Base-by-base conservation (phyloP, 2,888 invertebrate species). In the Leucozona laternaria region DNA sequence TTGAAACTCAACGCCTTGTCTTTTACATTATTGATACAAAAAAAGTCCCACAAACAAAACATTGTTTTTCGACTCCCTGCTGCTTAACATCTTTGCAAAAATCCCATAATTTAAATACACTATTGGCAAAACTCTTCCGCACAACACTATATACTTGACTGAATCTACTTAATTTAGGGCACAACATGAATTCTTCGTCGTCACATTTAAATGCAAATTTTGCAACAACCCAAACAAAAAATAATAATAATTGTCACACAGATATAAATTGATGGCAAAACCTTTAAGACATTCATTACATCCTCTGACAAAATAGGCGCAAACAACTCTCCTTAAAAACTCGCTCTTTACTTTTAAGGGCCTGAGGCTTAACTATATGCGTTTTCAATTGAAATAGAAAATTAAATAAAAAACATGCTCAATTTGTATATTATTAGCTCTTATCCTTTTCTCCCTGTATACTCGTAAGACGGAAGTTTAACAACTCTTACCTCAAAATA, bases 381-480 rank as follows among this genome's bases (percentile, higher is more conserved):
- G 8, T 37, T 68, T 68, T 48, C 66, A 75, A 75, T 55, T 28
- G 34, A 55, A 58, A 34, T 34, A 2, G n/a, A 31, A 57, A 22
- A 25, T 0, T 20, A 28, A 20, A 57, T 34, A 17, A n/a, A 72
- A 64, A 72, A 64, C 20, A 43, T 37, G 11, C 31, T 68, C 53
- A 66, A 45, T 50, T 66, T 68, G 48, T 22, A 40, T 43, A 40
- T 43, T 31, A 70, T 60, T 70, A 71, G 78, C 70, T 43, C 50
- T 70, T 78, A 78, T 78, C 70, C 50, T 40, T 22, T 48, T 45
- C 25, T 62, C 8, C 50, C 50, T 20, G 2, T 62, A 5, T 40
- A n/a, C n/a, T n/a, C n/a, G n/a, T n/a, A 50, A 55, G 70, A 57
- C 60, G 70, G 76, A 62, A 81, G 31, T 73, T 73, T 50, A 68